These are phyloP conservation scores for Tetraodon nigroviridis DNA, from an alignment of 2,113 vertebrate species.

Conservation along the genomic window DNA sequence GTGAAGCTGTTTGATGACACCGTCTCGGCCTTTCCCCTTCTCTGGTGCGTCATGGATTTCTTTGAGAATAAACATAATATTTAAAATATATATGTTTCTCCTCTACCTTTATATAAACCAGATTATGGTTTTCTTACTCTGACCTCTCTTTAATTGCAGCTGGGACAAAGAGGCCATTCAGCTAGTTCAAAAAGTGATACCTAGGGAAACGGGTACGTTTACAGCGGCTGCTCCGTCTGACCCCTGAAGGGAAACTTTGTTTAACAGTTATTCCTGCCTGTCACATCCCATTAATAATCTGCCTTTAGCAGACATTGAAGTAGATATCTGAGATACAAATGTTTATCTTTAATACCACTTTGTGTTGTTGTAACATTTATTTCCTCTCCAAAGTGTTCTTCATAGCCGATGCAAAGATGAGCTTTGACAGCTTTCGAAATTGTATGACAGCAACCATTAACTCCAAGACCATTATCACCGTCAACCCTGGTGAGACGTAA, in stretches of 20 bases:
- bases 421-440: conserved; percentile 90
- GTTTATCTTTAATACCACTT: conserved; percentile 27
- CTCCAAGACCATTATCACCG: conserved; percentile 92
- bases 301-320: conserved; percentile 6
- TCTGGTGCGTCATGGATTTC: conserved; percentile 76
- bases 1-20: conserved; percentile 89
- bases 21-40: conserved; percentile 82
- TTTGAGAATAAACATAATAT: background rate
- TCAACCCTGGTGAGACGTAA: conserved; percentile 85
- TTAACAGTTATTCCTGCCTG: conserved; percentile 42
- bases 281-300: conserved; percentile 39
- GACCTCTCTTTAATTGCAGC: conserved; percentile 70
- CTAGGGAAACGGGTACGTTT: conserved; percentile 85
- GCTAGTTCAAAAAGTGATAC: conserved; percentile 81
- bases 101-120: conserved; percentile 21
- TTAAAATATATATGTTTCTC: conserved; percentile 8
- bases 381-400: conserved; percentile 84
- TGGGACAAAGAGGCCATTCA: conserved; percentile 93
- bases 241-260: conserved; percentile 34
- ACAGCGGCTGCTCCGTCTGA: conserved; percentile 25
- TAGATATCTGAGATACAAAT: conserved; percentile 37
- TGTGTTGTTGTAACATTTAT: conserved; percentile 42
- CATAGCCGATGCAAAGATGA: conserved; percentile 87
- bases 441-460: conserved; percentile 87
- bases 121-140: conserved; percentile 44